Conservation (phyloP, 2,797 vertebrate genomes). For the Notoglanidium macrostoma region DNA sequence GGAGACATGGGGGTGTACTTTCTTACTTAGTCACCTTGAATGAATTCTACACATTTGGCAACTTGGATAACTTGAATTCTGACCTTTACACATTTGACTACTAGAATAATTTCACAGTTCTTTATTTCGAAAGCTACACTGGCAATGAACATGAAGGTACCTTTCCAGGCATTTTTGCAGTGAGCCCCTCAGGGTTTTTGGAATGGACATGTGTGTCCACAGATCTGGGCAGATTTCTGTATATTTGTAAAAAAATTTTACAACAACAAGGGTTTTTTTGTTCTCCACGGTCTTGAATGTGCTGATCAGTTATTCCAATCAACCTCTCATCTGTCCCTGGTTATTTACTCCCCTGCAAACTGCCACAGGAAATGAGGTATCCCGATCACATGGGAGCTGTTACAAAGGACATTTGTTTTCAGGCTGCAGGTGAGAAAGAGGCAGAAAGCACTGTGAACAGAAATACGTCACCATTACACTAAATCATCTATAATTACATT, state of each 20-base stretch:
- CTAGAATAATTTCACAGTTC: background rate
- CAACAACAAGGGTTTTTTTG: conserved; percentile 76
- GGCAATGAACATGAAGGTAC: background rate
- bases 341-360: conserved; percentile 62
- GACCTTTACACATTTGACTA: no score
- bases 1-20: background rate
- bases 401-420: conserved; percentile 79
- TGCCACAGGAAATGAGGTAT: conserved; percentile 81
- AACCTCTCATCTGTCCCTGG: conserved; percentile 74
- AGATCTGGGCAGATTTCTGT: conserved; percentile 50
- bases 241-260: conserved; percentile 63
- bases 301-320: conserved; percentile 76
- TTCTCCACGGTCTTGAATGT: conserved; percentile 65
- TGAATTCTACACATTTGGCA: background rate
- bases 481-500: conserved; percentile 41
- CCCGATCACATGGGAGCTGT: conserved; percentile 66
- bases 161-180: conserved; percentile 17
- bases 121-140: background rate
- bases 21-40: background rate
- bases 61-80: no score
- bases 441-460: conserved; percentile 50
- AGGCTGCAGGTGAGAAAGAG: conserved; percentile 72
- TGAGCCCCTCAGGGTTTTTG: conserved; percentile 12
- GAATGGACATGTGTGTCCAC: conserved; percentile 46
- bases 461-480: conserved; percentile 24